These are phyloP conservation scores for Centropus bengalensis DNA, from an alignment of 2,113 vertebrate species.

Conservation along the genomic window DNA sequence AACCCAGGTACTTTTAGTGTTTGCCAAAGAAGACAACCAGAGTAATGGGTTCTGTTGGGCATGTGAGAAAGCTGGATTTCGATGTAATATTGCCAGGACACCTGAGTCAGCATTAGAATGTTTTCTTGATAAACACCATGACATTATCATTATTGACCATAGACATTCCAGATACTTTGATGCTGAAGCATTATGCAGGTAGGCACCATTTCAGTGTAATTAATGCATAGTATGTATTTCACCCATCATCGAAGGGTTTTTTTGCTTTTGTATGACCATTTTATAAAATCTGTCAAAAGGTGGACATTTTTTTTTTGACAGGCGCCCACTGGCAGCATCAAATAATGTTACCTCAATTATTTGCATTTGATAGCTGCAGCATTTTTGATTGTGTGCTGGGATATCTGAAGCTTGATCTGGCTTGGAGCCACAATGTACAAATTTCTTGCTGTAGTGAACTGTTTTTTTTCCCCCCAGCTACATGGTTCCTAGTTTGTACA, in stretches of 20 bases:
- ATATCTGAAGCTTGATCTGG: neutral
- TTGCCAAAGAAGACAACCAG: constrained; percentile 97
- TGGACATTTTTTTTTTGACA: neutral
- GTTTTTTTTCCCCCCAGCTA: neutral
- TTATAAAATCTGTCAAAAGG: neutral
- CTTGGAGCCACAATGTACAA: neutral
- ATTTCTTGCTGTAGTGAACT: neutral
- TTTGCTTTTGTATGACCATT: neutral
- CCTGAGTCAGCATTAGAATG: constrained; percentile 88
- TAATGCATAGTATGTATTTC: neutral
- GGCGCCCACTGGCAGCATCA: neutral
- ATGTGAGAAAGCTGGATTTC: constrained; percentile 92
- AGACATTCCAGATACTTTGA: constrained; percentile 93
- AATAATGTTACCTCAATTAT: neutral
- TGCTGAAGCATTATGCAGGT: constrained; percentile 95
- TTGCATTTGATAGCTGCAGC: neutral
- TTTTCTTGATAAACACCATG: constrained; percentile 92
- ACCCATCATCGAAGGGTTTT: neutral
- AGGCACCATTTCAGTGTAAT: neutral
- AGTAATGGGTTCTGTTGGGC: constrained; percentile 93
- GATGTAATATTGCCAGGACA: constrained; percentile 85
- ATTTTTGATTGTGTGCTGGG: neutral
- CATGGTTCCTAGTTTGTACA: neutral
- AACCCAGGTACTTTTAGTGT: constrained; percentile 95
- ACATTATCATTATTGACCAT: constrained; percentile 96